These are phyloP conservation scores for Tupaia tana DNA, from an alignment of 2,113 vertebrate species.

Conservation along the genomic window DNA sequence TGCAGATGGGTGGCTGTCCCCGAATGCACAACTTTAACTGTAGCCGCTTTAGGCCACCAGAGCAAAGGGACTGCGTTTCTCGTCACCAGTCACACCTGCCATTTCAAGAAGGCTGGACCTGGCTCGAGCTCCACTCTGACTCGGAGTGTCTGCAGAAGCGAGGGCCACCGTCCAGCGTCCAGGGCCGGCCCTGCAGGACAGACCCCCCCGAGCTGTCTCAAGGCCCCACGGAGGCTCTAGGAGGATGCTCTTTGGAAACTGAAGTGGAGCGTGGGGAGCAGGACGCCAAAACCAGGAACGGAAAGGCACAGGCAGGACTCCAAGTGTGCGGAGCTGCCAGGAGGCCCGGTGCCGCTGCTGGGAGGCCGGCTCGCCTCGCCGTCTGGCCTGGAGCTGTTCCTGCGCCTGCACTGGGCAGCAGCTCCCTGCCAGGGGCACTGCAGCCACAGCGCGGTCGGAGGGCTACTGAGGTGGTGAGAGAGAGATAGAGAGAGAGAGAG, in stretches of 20 bases:
- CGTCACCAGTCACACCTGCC: not conserved
- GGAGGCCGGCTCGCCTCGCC: not conserved
- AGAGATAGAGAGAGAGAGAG: not conserved
- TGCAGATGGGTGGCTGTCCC: not conserved
- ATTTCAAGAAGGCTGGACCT: not conserved
- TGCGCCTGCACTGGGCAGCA: not conserved
- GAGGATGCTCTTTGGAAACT: not conserved
- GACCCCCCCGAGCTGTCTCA: fast-evolving
- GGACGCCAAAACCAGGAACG: conserved; percentile 46
- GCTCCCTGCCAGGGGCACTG: not conserved
- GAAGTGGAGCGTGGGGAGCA: not conserved
- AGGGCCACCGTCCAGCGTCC: too few relatives aligned
- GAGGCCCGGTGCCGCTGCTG: conserved; percentile 57
- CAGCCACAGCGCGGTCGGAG: not conserved
- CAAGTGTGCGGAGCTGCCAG: conserved; percentile 27
- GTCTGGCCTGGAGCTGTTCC: not conserved
- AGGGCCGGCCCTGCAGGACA: not conserved
- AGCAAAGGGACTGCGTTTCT: not conserved
- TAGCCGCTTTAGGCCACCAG: not conserved
- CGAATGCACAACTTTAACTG: not conserved
- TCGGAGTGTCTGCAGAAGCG: too few relatives aligned
- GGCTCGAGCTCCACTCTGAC: not conserved
- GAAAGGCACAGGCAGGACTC: conserved; percentile 61
- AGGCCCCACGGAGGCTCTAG: not conserved
- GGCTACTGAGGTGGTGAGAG: not conserved